Evolutionary conservation across 2,797 vertebrate genomes (phyloP).

Genomic region (Lagodon rhomboides): DNA sequence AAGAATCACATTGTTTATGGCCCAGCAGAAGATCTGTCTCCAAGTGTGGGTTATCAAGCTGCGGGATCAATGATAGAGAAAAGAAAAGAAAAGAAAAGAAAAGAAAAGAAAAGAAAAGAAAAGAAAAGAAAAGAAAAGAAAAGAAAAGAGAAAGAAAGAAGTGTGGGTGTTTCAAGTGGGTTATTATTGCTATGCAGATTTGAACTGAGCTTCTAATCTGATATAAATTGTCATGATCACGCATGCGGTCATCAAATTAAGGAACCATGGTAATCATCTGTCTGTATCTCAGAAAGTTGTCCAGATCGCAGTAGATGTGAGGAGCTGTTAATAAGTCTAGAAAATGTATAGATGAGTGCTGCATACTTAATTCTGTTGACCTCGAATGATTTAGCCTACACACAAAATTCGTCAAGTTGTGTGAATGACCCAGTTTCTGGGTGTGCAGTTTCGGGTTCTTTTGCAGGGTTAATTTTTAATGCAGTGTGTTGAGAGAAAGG

Average conservation of each 20-base stretch:
- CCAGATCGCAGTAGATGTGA: neutral
- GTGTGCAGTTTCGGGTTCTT: constrained; percentile 4
- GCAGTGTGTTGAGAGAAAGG: constrained; percentile 5
- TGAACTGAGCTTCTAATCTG: neutral
- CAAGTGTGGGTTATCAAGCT: no score
- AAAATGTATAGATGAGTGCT: neutral
- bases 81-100: no score
- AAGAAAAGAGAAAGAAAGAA: neutral
- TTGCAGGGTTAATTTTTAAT: constrained; percentile 31
- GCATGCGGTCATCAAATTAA: neutral
- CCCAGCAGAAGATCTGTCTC: no score
- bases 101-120: neutral
- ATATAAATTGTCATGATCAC: neutral
- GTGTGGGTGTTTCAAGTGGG: neutral
- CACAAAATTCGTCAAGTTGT: neutral
- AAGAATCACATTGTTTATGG: neutral
- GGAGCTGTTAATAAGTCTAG: neutral
- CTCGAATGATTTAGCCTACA: neutral
- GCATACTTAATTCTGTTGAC: neutral
- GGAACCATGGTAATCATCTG: no score
- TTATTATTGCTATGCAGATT: neutral
- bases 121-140: neutral
- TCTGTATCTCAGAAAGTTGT: neutral
- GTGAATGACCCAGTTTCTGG: constrained; percentile 1
- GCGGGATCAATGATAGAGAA: no score